These are phyloP conservation scores for Vollenhovia emeryi DNA, from an alignment of 1,140 invertebrate species.

Conservation along the genomic window DNA sequence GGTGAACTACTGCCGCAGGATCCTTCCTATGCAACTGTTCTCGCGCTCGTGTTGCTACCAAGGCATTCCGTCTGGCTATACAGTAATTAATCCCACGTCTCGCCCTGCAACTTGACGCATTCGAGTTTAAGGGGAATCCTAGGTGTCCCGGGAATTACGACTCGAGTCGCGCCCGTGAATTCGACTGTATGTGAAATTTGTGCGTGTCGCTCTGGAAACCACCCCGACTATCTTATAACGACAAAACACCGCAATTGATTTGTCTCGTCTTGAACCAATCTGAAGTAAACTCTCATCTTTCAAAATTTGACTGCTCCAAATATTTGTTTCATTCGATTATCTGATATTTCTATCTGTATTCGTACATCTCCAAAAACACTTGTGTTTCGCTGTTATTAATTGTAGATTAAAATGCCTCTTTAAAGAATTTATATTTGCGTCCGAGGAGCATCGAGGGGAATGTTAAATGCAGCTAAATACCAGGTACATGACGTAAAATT, in stretches of 20 bases:
- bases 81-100: conserved; percentile 72
- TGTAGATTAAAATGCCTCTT: neutral
- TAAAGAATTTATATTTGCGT: neutral
- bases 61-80: conserved; percentile 55
- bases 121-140: conserved; percentile 69
- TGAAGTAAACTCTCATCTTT: neutral
- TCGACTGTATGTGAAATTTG: conserved; percentile 54
- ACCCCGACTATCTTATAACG: neutral
- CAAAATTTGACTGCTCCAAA: neutral
- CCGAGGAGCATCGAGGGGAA: neutral
- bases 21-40: conserved; percentile 60
- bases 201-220: neutral
- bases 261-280: neutral
- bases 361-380: neutral
- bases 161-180: conserved; percentile 37
- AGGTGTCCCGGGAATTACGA: conserved; percentile 67
- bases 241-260: neutral
- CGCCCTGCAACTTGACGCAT: conserved; percentile 63
- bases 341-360: neutral
- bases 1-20: conserved; percentile 61
- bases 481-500: neutral
- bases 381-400: neutral
- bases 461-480: neutral
- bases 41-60: conserved; percentile 48
- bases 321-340: neutral